Percentiles rank a stretch among this genome's conserved stretches.
Conservation (phyloP, 1,140 invertebrate genomes). For the Micrasema longulum region DNA sequence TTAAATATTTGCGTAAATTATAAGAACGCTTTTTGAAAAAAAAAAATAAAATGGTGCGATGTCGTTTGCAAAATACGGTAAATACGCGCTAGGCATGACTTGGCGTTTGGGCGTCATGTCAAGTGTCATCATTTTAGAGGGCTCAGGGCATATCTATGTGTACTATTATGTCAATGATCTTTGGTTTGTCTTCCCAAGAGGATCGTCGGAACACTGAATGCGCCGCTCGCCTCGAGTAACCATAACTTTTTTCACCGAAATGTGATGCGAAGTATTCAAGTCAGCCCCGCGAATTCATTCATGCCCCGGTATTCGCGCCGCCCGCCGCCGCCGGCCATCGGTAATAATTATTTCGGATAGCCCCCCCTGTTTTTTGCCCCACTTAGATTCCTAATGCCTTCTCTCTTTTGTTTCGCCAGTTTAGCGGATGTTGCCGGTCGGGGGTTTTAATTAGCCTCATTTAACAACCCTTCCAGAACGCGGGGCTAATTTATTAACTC, state of each 20-base stretch:
- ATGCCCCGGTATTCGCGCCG: constrained; percentile 1
- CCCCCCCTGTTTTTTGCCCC: constrained; percentile 1
- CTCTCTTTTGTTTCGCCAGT: background rate
- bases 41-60: too few species aligned
- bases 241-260: background rate
- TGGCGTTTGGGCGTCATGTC: background rate
- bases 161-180: background rate
- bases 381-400: constrained; percentile 10
- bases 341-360: background rate
- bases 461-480: background rate
- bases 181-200: background rate
- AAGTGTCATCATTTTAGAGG: background rate
- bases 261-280: background rate
- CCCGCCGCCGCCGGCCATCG: too few species aligned
- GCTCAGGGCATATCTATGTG: background rate
- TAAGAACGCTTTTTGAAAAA: too few species aligned
- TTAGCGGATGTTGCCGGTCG: constrained; percentile 11
- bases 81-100: background rate
- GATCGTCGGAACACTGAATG: too few species aligned
- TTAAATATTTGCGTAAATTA: too few species aligned
- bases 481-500: background rate
- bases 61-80: too few species aligned
- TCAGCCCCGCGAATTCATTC: constrained; percentile 8
- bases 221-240: background rate
- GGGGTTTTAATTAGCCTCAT: constrained; percentile 20